A percentile compares a stretch with the other conserved stretches of the same genome.
Conservation (phyloP, 2,888 invertebrate species). For the Plutella xylostella region DNA sequence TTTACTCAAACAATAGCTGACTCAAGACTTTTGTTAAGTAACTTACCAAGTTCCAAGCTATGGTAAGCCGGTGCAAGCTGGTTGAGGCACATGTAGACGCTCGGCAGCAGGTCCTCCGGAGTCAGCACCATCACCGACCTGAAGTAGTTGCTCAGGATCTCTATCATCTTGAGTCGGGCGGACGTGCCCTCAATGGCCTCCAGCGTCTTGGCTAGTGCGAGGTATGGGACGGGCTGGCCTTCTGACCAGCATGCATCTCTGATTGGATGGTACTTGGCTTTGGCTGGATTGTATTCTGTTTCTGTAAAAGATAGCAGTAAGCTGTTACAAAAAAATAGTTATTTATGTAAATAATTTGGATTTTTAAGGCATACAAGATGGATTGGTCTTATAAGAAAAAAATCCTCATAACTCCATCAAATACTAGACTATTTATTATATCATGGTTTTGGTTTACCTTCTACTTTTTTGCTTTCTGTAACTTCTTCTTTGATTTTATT, state of each 20-base stretch:
- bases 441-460: neutral
- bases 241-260: slow-evolving; percentile 84
- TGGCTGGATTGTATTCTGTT: slow-evolving; percentile 76
- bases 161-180: slow-evolving; percentile 89
- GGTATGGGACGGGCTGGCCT: slow-evolving; percentile 87
- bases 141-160: slow-evolving; percentile 91
- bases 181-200: slow-evolving; percentile 89
- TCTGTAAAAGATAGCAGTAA: slow-evolving; percentile 16
- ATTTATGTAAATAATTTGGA: neutral
- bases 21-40: too few species aligned
- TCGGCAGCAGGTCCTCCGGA: slow-evolving; percentile 90
- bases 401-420: slow-evolving; percentile 25
- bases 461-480: neutral
- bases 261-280: slow-evolving; percentile 83
- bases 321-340: neutral
- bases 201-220: slow-evolving; percentile 91
- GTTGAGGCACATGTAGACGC: slow-evolving; percentile 96
- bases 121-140: slow-evolving; percentile 87
- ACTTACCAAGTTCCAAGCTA: slow-evolving; percentile 70
- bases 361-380: too few species aligned
- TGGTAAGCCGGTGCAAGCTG: slow-evolving; percentile 96
- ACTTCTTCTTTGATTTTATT: neutral
- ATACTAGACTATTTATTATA: neutral
- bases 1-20: too few species aligned
- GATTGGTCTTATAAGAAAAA: too few species aligned